Conservation (phyloP, 1,140 invertebrate genomes). For the Drosophila azteca region DNA sequence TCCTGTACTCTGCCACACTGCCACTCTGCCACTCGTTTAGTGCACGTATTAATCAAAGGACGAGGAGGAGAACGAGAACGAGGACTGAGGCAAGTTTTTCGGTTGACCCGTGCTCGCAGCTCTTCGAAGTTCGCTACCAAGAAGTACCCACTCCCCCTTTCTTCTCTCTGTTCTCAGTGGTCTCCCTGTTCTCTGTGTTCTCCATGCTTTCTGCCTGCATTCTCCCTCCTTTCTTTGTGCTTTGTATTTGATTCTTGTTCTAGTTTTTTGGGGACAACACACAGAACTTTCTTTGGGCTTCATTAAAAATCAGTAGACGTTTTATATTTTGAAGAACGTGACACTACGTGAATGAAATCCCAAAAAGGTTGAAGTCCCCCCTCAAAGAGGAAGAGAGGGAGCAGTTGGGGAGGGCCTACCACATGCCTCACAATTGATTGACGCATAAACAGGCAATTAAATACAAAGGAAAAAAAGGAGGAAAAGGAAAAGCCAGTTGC, state of each 20-base stretch:
- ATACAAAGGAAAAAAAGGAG: conserved; percentile 34
- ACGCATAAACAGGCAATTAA: conserved; percentile 79
- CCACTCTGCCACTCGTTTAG: conserved; percentile 49
- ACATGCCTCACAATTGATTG: conserved; percentile 61
- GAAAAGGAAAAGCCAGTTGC: conserved; percentile 27
- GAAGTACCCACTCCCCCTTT: too few relatives aligned
- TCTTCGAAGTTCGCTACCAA: too few relatives aligned
- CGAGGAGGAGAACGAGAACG: neutral
- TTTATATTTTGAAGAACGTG: conserved; percentile 82
- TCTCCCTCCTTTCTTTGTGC: neutral
- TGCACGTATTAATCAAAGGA: conserved; percentile 75
- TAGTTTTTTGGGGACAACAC: conserved; percentile 31
- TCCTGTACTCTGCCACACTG: too few relatives aligned
- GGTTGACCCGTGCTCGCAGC: neutral
- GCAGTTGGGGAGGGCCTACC: conserved; percentile 38
- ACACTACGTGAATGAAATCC: conserved; percentile 67
- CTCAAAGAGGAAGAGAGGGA: too few relatives aligned
- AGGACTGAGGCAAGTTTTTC: conserved; percentile 59
- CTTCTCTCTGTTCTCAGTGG: neutral
- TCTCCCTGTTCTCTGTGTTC: conserved; percentile 13
- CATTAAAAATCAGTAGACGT: conserved; percentile 82
- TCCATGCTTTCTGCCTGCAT: neutral
- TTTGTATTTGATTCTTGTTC: conserved; percentile 27
- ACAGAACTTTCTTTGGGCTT: conserved; percentile 57
- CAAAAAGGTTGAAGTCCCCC: too few relatives aligned